Evolutionary conservation across 2,113 vertebrate species (phyloP), one percentile per base, ranked within the genome.

Genomic region (Myxocyprinus asiaticus): DNA sequence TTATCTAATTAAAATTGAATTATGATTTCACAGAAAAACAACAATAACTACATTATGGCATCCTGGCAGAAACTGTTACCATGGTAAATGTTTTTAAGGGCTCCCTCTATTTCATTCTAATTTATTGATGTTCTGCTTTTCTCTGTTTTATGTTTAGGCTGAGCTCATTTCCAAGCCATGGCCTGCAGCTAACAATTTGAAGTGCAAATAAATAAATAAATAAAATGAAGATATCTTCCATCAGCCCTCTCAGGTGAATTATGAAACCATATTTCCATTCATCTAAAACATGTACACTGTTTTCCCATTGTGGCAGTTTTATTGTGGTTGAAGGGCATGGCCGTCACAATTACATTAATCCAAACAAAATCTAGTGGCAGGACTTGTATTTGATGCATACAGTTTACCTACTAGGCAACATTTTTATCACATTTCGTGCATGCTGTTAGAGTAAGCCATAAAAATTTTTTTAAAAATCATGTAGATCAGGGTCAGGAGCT

Each of bases 251-350:
- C 4, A 72, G 68, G 68, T 78, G 56, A 78, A 72, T 72, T 65
- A 79, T 53, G 68, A 11, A 44, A 4, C 33, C 50, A 53, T 14
- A 33, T 79, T 73, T 79, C 43, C 78, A 79, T 79, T 79, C 33
- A 53, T 66, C 78, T 64, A 50, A 72, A 58, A 33, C 69, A 79
- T 65, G 69, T 73, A 47, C 59, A 22, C 59, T 71, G 72, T 79
- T 79, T 70, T 66, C 61, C 78, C 9, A 66, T 8, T 22, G 70
- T 72, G 61, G 61, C 78, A 79, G 69, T 61, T 79, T 79, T 79
- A 79, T 73, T 73, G 78, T 79, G 50, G 68, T 79, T 66, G 7
- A 72, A 50, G 61, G 77, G 68, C 59, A 47, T 72, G 42, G 33
- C 64, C 64, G 45, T 79, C 78, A 65, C 68, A 79, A 15, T 66